Evolutionary conservation across 2,113 vertebrate genomes (phyloP), one percentile per base, ranked within the genome.

Genomic region (Athene noctua): DNA sequence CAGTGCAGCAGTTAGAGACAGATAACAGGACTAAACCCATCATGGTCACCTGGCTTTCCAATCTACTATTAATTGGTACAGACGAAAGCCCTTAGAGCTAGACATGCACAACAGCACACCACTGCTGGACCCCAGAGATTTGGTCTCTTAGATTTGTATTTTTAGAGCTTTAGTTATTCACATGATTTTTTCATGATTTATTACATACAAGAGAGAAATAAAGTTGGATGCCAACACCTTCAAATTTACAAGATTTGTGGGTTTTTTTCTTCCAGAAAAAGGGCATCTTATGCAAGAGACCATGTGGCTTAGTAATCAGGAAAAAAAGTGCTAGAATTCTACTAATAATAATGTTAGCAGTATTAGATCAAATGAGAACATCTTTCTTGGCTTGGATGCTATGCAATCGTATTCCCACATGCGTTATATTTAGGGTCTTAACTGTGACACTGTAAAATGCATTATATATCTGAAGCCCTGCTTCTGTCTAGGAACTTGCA

Each of bases 151-250:
- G 62, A 73, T 73, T 51, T 68, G 62, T 97, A 96, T 96, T 93
- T 95, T 94, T 90, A 92, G 92, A 92, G 80, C 82, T 95, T 92
- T 75, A 96, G 75, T 86, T 49, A 92, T 96, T 88, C 86, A 46
- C 46, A 58, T 71, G 58, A 93, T 96, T 97, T 93, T 79, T 92
- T 74, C 77, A 59, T 0, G 0, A 92, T 87, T 88, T 93, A 93
- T 93, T 92, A 82, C 26, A 46, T 25, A 47, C 26, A 63, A 65
- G 65, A 73, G 27, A 77, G 74, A 88, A 89, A 87, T 61, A 82
- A 85, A 94, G 84, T 40, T 61, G 57, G 25, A 87, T 72, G 80
- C 49, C 68, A 92, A 65, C 54, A 61, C 20, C 32, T 84, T 72
- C 42, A 89, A n/a, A 95, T 74, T 80, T 57, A 77, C 12, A 74